phyloP scores from a whole-genome alignment of 2,888 invertebrate species.

The Chamaedrilus cognettii region DNA sequence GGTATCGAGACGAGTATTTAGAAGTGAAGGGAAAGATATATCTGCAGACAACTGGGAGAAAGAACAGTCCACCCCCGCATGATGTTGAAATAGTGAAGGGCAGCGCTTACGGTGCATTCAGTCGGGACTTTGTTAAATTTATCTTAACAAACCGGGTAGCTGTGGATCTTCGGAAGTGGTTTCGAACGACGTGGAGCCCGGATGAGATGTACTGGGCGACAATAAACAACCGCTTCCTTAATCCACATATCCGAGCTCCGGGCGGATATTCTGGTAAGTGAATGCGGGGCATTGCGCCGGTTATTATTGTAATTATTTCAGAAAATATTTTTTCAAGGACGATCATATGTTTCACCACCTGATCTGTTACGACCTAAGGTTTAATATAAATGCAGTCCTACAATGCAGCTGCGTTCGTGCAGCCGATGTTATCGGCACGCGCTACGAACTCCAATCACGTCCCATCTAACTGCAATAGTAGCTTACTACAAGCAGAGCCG shows the following conservation, averaged over 20 bases:
- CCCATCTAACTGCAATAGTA: too few species aligned
- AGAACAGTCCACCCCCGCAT: slow-evolving; percentile 39
- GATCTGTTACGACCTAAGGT: too few species aligned
- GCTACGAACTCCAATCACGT: too few species aligned
- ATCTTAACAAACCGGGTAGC: slow-evolving; percentile 44
- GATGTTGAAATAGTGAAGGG: slow-evolving; percentile 49
- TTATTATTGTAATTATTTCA: too few species aligned
- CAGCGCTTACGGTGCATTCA: slow-evolving; percentile 56
- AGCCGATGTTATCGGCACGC: too few species aligned
- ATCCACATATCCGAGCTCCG: slow-evolving; percentile 47
- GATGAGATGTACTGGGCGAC: slow-evolving; percentile 59
- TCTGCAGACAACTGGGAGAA: slow-evolving; percentile 35
- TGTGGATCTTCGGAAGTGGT: slow-evolving; percentile 50
- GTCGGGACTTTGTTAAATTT: slow-evolving; percentile 51
- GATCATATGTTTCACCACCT: too few species aligned
- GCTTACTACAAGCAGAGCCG: too few species aligned
- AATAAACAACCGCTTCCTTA: slow-evolving; percentile 46
- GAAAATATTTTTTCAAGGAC: too few species aligned
- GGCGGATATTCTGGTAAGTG: too few species aligned
- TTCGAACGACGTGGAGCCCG: slow-evolving; percentile 48
- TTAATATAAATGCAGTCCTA: too few species aligned
- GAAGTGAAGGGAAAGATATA: slow-evolving; percentile 32
- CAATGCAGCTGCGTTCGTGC: too few species aligned
- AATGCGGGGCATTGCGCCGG: too few species aligned
- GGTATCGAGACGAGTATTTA: slow-evolving; percentile 31